A percentile compares a stretch with the other conserved stretches of the same genome.
Evolutionary conservation across 1,140 invertebrate species (phyloP).

Genomic region (Bombus breviceps): DNA sequence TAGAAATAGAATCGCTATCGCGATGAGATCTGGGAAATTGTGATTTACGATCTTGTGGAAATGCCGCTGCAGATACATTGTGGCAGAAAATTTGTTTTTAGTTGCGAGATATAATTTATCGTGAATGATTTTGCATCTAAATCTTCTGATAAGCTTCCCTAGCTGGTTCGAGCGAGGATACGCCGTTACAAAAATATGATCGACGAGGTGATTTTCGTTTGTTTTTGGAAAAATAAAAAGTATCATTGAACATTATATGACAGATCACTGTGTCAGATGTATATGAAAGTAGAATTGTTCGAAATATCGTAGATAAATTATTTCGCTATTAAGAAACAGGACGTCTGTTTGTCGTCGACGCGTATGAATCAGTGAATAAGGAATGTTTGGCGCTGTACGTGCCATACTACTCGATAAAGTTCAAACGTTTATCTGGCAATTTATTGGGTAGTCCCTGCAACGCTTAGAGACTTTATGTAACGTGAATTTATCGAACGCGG

Average conservation of each 20-base stretch:
- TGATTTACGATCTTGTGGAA: neutral
- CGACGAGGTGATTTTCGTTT: too few relatives aligned
- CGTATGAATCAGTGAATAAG: slow-evolving; percentile 3
- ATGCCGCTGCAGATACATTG: too few relatives aligned
- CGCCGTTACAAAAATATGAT: neutral
- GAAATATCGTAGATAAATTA: neutral
- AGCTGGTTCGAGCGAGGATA: neutral
- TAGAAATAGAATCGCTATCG: neutral
- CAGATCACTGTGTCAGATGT: neutral
- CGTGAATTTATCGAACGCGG: neutral
- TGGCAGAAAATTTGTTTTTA: neutral
- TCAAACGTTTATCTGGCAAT: slow-evolving; percentile 11
- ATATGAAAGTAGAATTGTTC: neutral
- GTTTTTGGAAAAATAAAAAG: neutral
- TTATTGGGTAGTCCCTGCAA: slow-evolving; percentile 25
- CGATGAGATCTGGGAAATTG: neutral
- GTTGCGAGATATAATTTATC: neutral
- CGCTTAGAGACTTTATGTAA: neutral
- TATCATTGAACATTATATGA: neutral
- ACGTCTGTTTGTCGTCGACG: neutral
- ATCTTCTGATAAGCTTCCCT: neutral
- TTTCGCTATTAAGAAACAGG: neutral
- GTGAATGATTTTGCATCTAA: neutral
- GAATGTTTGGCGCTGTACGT: neutral
- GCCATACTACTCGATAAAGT: slow-evolving; percentile 10